These are phyloP conservation scores for Drosophila tristis DNA, from an alignment of 1,140 invertebrate genomes.

Conservation along the genomic window DNA sequence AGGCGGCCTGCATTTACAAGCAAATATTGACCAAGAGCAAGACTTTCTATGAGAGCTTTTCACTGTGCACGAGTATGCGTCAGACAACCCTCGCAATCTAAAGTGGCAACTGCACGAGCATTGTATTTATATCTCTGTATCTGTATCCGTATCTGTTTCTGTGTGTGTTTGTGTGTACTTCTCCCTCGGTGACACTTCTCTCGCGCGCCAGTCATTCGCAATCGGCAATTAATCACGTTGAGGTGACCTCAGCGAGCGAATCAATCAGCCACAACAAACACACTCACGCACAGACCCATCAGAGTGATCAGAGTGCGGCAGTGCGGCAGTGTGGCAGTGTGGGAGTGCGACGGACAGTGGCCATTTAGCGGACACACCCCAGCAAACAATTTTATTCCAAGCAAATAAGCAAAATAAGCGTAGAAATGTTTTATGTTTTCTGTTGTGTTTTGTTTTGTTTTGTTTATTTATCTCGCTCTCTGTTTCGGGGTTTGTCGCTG, in stretches of 20 bases:
- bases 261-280: conserved; percentile 61
- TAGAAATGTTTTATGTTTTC: background rate
- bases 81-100: conserved; percentile 18
- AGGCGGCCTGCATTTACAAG: background rate
- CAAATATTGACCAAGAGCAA: conserved; percentile 40
- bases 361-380: conserved; percentile 77
- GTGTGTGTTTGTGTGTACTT: conserved; percentile 42
- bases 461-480: conserved; percentile 20
- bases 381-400: conserved; percentile 78
- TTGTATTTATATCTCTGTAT: no score
- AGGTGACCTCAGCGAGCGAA: conserved; percentile 76
- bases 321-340: background rate
- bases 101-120: background rate
- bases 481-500: conserved; percentile 27
- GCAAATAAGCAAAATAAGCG: conserved; percentile 66
- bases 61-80: background rate
- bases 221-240: conserved; percentile 74
- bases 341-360: conserved; percentile 58
- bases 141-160: conserved; percentile 31
- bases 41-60: conserved; percentile 7
- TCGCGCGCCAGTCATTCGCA: background rate
- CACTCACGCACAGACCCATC: conserved; percentile 32
- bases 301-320: background rate
- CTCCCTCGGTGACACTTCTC: conserved; percentile 25
- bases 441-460: conserved; percentile 15